Conservation (phyloP, 2,113 vertebrate genomes). For the Pongo pygmaeus region DNA sequence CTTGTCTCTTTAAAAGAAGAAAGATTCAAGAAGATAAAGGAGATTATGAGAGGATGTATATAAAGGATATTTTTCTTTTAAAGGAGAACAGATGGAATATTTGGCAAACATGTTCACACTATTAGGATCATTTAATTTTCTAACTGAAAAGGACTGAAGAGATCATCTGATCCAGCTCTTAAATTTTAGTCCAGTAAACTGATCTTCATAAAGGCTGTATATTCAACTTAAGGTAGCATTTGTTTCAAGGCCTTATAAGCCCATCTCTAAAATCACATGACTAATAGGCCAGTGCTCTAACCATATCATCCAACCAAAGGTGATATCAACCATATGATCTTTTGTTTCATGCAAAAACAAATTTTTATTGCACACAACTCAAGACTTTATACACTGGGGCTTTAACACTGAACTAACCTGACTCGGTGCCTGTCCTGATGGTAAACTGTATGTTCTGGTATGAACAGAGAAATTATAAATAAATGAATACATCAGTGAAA, state of each 20-base stretch:
- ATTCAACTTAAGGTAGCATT: conserved; percentile 4
- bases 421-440: neutral
- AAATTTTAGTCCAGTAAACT: neutral
- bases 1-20: neutral
- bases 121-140: neutral
- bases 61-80: neutral
- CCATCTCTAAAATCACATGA: conserved; percentile 18
- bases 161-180: neutral
- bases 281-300: neutral
- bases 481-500: neutral
- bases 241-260: neutral
- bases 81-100: neutral
- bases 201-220: conserved; percentile 11
- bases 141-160: neutral
- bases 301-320: neutral
- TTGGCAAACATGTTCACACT: neutral
- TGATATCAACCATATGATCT: too few species aligned
- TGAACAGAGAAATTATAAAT: neutral
- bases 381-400: neutral
- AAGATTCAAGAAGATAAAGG: neutral
- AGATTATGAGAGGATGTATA: neutral
- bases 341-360: neutral
- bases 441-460: neutral
- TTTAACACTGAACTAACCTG: neutral
- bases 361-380: neutral